Evolutionary conservation across 92 coral and sea anemone genomes (phyloP).

Genomic region (Parazoanthus swiftii): DNA sequence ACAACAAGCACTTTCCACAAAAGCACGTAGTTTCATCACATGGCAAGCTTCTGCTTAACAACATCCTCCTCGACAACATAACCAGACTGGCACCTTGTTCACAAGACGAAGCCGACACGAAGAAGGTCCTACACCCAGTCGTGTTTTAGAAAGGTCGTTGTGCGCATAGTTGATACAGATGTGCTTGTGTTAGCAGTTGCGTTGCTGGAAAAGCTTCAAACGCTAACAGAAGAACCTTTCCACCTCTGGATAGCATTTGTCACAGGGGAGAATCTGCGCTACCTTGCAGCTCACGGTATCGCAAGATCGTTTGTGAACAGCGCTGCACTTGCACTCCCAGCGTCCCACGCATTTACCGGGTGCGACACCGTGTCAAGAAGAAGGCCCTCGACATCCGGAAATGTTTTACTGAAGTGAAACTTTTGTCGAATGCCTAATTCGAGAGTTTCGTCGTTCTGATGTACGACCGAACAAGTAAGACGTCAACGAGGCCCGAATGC

Average conservation of each 20-base stretch:
- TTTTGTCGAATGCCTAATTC: too few relatives aligned
- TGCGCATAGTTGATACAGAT: conserved; percentile 56
- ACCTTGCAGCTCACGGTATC: conserved; percentile 35
- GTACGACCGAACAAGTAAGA: too few relatives aligned
- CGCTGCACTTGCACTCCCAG: too few relatives aligned
- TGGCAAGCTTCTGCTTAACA: too few relatives aligned
- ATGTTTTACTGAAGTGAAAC: conserved; percentile 27
- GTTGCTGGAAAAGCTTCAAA: not conserved
- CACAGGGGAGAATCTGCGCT: conserved; percentile 29
- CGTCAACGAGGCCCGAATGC: too few relatives aligned
- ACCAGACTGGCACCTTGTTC: too few relatives aligned
- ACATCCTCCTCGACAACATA: too few relatives aligned
- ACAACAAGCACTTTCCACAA: too few relatives aligned
- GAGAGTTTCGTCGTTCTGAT: too few relatives aligned
- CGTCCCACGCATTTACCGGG: too few relatives aligned
- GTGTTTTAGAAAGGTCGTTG: not conserved
- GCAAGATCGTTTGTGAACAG: not conserved
- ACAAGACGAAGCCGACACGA: conserved; percentile 54
- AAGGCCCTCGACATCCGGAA: conserved; percentile 42
- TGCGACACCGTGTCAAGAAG: conserved; percentile 20
- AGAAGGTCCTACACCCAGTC: conserved; percentile 44
- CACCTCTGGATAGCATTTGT: not conserved
- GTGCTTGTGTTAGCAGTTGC: conserved; percentile 46
- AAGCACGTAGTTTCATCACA: too few relatives aligned
- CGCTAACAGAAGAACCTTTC: not conserved